These are phyloP conservation scores for Diplolepis rosae DNA, from an alignment of 2,888 invertebrate genomes.

Conservation along the genomic window DNA sequence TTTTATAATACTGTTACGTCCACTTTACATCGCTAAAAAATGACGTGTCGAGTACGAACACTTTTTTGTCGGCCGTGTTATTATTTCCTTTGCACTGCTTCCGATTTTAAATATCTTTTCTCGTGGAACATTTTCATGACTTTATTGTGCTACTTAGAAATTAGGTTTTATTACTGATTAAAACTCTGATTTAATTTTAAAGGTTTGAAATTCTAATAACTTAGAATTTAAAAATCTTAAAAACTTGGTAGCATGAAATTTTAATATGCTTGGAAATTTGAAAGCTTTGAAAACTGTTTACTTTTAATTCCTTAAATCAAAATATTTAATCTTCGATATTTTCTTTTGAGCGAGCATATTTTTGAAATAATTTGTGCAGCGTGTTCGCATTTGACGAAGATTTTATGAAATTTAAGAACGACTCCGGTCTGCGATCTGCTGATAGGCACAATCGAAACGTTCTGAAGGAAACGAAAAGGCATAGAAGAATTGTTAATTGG, in stretches of 20 bases:
- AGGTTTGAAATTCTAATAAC: no score
- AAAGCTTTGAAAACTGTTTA: neutral
- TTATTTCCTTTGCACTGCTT: neutral
- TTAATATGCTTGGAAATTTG: neutral
- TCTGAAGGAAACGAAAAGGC: slow-evolving; percentile 57
- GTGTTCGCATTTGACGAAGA: neutral
- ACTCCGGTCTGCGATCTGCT: neutral
- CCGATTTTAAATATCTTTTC: neutral
- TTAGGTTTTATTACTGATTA: no score
- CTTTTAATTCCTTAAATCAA: neutral
- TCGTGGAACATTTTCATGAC: neutral
- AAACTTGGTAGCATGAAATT: no score
- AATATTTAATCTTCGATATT: neutral
- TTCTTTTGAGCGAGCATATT: no score
- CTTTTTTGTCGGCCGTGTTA: neutral
- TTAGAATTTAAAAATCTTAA: no score
- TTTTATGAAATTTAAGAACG: slow-evolving; percentile 1
- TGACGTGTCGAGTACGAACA: neutral
- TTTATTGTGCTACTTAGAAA: neutral
- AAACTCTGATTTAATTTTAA: no score
- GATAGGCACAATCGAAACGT: slow-evolving; percentile 24
- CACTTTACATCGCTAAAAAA: slow-evolving; percentile 8
- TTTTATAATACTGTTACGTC: slow-evolving; percentile 1
- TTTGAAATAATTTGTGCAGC: neutral
- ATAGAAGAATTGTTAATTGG: slow-evolving; percentile 63